phyloP scores from a whole-genome alignment of 1,140 invertebrate species.

The Gerris buenoi region DNA sequence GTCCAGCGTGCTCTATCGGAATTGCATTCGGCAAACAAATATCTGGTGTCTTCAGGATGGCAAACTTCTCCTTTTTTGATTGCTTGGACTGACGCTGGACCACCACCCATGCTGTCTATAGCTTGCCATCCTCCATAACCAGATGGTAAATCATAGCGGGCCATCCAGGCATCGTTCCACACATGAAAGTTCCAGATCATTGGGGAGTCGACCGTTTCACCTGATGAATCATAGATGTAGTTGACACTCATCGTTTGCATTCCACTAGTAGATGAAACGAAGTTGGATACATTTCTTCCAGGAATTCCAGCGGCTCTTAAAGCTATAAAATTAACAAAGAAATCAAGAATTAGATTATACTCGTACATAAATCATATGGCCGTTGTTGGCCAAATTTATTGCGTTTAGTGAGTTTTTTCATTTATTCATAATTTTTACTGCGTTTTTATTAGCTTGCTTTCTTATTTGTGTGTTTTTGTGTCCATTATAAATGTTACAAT shows the following conservation, averaged over 20 bases:
- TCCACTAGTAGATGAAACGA: conserved; percentile 59
- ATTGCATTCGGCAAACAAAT: background rate
- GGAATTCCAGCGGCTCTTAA: conserved; percentile 48
- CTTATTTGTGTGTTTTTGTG: too few species aligned
- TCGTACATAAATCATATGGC: too few species aligned
- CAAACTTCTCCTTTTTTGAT: background rate
- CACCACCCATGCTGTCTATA: conserved; percentile 41
- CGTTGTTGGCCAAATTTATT: too few species aligned
- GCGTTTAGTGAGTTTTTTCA: too few species aligned
- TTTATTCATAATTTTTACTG: too few species aligned
- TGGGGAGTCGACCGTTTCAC: conserved; percentile 38
- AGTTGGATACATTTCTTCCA: conserved; percentile 55
- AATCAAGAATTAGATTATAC: too few species aligned
- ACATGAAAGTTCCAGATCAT: conserved; percentile 66
- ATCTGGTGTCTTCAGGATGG: background rate
- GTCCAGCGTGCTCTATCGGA: background rate
- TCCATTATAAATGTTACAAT: too few species aligned
- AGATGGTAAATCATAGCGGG: conserved; percentile 49
- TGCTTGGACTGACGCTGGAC: background rate
- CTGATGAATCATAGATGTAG: conserved; percentile 41
- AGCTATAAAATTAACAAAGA: conserved; percentile 32
- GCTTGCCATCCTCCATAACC: conserved; percentile 67
- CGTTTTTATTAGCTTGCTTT: too few species aligned
- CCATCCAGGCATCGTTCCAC: conserved; percentile 74
- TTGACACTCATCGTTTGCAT: conserved; percentile 41